phyloP scores from a whole-genome alignment of 2,888 invertebrate species.

The Lasioglossum malachurum region DNA sequence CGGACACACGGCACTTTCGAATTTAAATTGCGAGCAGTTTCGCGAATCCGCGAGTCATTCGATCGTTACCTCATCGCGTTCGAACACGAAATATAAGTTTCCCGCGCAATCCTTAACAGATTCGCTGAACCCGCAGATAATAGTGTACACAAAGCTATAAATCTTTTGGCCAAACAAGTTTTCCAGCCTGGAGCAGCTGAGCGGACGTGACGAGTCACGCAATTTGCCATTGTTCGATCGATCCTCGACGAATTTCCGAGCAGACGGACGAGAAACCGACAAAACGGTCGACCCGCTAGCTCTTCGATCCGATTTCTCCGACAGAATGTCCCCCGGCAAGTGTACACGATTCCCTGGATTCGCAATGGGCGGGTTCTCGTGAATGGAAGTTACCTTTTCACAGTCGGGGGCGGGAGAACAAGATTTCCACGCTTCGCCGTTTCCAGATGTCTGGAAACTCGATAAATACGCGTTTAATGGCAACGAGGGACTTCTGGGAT shows the following conservation, averaged over 20 bases:
- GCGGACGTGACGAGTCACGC: conserved; percentile 73
- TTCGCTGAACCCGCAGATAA: neutral
- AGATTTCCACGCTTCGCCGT: conserved; percentile 76
- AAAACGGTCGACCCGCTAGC: conserved; percentile 33
- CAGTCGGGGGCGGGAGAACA: conserved; percentile 33
- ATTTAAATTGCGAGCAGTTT: conserved; percentile 74
- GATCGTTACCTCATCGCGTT: conserved; percentile 62
- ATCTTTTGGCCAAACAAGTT: conserved; percentile 26
- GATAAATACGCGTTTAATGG: conserved; percentile 81
- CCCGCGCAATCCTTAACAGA: neutral
- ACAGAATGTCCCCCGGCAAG: conserved; percentile 72
- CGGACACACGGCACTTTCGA: conserved; percentile 72
- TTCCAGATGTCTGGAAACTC: conserved; percentile 63
- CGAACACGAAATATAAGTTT: neutral
- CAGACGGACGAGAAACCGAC: conserved; percentile 1
- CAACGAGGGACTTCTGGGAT: conserved; percentile 55
- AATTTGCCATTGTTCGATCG: conserved; percentile 64
- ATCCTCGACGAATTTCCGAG: conserved; percentile 42
- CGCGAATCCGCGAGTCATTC: conserved; percentile 76
- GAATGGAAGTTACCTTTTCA: conserved; percentile 31
- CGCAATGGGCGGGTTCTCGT: conserved; percentile 63
- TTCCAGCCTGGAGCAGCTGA: conserved; percentile 73
- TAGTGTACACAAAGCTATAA: neutral
- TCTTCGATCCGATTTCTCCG: conserved; percentile 45
- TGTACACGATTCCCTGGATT: conserved; percentile 70